These are phyloP conservation scores for Dynastes hyllus DNA, from an alignment of 2,888 invertebrate species.

Conservation along the genomic window DNA sequence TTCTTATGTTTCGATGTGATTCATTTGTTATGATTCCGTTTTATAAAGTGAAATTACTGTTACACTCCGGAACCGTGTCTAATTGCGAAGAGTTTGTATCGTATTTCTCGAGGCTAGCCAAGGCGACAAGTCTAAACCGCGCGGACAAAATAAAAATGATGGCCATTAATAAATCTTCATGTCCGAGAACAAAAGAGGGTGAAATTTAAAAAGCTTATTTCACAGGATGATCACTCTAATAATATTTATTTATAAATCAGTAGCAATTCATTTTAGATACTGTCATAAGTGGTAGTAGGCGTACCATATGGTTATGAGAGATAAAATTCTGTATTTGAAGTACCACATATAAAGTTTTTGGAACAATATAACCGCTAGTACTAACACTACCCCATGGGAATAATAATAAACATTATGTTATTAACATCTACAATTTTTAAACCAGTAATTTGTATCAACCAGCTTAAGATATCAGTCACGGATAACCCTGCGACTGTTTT, in stretches of 20 bases:
- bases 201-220: constrained; percentile 27
- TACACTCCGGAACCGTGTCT: constrained; percentile 42
- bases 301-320: no score
- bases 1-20: constrained; percentile 54
- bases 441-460: no score
- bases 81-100: constrained; percentile 47
- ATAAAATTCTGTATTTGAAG: no score
- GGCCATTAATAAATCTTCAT: constrained; percentile 20
- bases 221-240: not conserved
- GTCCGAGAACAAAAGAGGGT: constrained; percentile 6
- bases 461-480: no score
- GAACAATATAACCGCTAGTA: no score
- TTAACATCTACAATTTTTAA: no score
- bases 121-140: constrained; percentile 21
- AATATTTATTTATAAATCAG: not conserved
- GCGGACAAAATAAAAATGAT: constrained; percentile 21
- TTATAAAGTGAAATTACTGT: constrained; percentile 50
- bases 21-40: constrained; percentile 53
- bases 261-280: not conserved
- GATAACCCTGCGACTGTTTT: no score
- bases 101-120: constrained; percentile 29
- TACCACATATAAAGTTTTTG: no score
- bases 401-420: no score
- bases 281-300: no score
- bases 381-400: no score